Evolutionary conservation across 2,888 invertebrate species (phyloP), one percentile per base, ranked within the genome.

Genomic region (Drosophila limbata): DNA sequence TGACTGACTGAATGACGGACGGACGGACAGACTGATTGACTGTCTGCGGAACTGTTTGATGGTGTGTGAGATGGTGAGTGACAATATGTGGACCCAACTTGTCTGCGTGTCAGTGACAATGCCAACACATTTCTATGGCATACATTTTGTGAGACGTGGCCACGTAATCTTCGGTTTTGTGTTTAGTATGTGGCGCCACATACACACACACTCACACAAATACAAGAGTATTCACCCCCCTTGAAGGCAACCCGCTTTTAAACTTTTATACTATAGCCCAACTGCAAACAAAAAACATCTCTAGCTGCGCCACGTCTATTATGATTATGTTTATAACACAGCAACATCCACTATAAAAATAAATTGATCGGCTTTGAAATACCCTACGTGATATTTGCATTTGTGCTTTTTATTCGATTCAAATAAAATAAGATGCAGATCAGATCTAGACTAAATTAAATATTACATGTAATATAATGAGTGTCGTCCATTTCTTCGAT

Each of bases 61-160:
- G 17, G 40, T 28, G 15, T 33, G 44, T n/a, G 17, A 53, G 42
- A 25, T 28, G 28, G 28, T 6, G 28, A 28, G 21, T 42, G 59
- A 57, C 63, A 64, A 55, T 60, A 55, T 44, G n/a, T 67, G 73
- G 37, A 35, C 10, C 35, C 64, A 56, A 56, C 53, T 67, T 44
- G 62, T 21, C 25, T 47, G 85, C 77, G 88, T 82, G 83, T 70
- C 71, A 68, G 64, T 70, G 72, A 83, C 83, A 83, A 88, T 88
- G 77, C 69, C 70, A 64, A 37, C 59, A 61, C 69, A 74, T 80
- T 85, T 85, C 70, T 73, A 64, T 74, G 75, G 80, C 75, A 80
- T 71, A 59, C 59, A 80, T 85, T 80, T 73, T 62, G 40, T 57
- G 47, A 53, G 51, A 52, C 59, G 64, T 69, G 79, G 79, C 74